Conservation (phyloP, 2,888 invertebrate genomes). For the Polylopha cassiicola region DNA sequence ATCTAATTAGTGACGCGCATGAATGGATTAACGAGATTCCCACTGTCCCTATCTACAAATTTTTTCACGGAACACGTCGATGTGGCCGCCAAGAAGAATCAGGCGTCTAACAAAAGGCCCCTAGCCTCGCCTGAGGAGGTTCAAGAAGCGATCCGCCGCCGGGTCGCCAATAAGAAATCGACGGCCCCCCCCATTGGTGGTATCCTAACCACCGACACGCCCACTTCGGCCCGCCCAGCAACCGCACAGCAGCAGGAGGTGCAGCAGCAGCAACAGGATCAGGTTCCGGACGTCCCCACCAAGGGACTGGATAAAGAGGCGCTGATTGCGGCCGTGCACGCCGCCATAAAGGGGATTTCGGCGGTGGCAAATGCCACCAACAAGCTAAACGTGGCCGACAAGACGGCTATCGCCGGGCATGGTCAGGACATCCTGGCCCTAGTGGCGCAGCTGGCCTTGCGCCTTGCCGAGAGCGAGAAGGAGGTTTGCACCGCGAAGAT, state of each 20-base stretch:
- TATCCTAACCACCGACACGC: background rate
- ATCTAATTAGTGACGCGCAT: no score
- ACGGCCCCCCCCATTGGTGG: background rate
- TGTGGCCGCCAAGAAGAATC: no score
- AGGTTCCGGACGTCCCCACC: background rate
- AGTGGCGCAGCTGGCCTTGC: background rate
- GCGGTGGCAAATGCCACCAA: conserved; percentile 7
- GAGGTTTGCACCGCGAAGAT: no score
- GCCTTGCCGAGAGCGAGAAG: background rate
- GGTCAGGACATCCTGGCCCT: conserved; percentile 2
- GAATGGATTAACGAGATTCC: no score
- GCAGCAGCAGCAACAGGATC: background rate
- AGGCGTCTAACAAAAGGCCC: background rate
- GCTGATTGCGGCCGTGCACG: conserved; percentile 7
- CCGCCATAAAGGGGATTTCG: conserved; percentile 11
- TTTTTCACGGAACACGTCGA: no score
- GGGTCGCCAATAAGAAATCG: background rate
- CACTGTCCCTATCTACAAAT: no score
- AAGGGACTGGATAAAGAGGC: background rate
- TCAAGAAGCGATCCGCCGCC: conserved; percentile 1
- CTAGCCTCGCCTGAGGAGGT: conserved; percentile 8
- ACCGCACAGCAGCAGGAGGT: background rate
- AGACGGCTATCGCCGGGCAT: background rate
- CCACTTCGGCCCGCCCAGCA: background rate
- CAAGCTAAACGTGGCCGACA: conserved; percentile 20